phyloP scores from a whole-genome alignment of 2,888 invertebrate genomes.

The Stenurella melanura region DNA sequence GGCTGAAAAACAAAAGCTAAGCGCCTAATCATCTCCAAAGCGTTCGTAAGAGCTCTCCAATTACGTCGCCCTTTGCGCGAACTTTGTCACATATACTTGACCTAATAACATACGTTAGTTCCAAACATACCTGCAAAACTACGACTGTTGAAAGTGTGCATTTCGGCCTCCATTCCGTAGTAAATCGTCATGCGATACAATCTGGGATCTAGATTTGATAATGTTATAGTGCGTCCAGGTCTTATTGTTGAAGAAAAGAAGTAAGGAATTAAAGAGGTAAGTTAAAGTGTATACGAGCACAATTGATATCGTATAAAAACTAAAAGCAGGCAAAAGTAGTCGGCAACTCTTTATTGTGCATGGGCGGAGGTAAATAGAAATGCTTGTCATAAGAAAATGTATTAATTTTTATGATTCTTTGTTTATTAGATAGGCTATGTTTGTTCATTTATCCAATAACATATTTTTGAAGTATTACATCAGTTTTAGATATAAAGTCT shows the following conservation, averaged over 20 bases:
- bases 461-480: too few species aligned
- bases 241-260: slow-evolving; percentile 9
- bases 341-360: too few species aligned
- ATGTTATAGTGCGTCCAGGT: not conserved
- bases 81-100: slow-evolving; percentile 15
- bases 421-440: too few species aligned
- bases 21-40: not conserved
- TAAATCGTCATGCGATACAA: not conserved
- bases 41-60: slow-evolving; percentile 5
- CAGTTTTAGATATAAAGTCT: too few species aligned
- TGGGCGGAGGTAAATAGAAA: too few species aligned
- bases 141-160: slow-evolving; percentile 3
- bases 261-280: slow-evolving; percentile 10
- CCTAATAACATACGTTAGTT: not conserved
- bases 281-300: not conserved
- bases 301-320: too few species aligned
- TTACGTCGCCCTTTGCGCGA: not conserved
- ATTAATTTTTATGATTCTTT: too few species aligned
- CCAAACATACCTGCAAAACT: not conserved
- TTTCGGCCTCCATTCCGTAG: slow-evolving; percentile 9
- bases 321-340: too few species aligned
- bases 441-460: too few species aligned
- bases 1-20: too few species aligned
- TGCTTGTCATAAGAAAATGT: too few species aligned
- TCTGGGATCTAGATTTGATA: slow-evolving; percentile 18